Evolutionary conservation across 2,797 vertebrate species (phyloP), one percentile per base, ranked within the genome.

Genomic region (Coregonus sp.): DNA sequence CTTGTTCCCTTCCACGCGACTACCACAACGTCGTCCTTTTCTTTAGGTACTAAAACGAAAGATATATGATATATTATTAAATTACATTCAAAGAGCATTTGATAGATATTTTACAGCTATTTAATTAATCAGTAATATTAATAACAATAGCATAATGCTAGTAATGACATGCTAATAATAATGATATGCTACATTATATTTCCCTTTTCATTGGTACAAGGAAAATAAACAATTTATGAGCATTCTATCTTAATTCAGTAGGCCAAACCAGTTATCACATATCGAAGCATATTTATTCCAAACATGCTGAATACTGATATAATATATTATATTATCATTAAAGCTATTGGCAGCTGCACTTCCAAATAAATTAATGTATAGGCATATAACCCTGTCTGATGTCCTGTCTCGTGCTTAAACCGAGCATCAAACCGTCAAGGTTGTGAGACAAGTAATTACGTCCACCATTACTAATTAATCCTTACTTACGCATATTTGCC

Each of bases 31-130:
- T 40, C 69, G 69, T 77, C 75, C 70, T 72, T 77, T 72, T 77
- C 75, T 77, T 63, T 70, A 56, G 66, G 69, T 72, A 77, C 75
- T 77, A 77, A 77, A 72, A 71, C 56, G 59, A 77, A 77, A 59
- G 35, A 71, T 50, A 61, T 35, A 63, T 29, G 25, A 47, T 47
- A 33, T 15, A 76, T 72, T 72, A 77, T 72, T 72, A 77, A 72
- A 77, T 68, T n/a, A 70, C 54, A 72, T 50, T 68, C 37, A 75
- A 20, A 68, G 15, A 67, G 35, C 68, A 40, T 47, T 37, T 47
- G 9, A 70, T 70, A 70, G 4, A 70, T 35, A n/a, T 70, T n/a
- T 47, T 9, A 40, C 68, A 47, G 68, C 15, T 70, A 70, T 70
- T 70, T 70, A 11, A 47, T 70, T 4, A 70, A 47, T 40, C 1